Percentiles rank a stretch among this genome's conserved stretches.
phyloP scores from a whole-genome alignment of 1,140 invertebrate genomes.

The Trachymyrmex septentrionalis region DNA sequence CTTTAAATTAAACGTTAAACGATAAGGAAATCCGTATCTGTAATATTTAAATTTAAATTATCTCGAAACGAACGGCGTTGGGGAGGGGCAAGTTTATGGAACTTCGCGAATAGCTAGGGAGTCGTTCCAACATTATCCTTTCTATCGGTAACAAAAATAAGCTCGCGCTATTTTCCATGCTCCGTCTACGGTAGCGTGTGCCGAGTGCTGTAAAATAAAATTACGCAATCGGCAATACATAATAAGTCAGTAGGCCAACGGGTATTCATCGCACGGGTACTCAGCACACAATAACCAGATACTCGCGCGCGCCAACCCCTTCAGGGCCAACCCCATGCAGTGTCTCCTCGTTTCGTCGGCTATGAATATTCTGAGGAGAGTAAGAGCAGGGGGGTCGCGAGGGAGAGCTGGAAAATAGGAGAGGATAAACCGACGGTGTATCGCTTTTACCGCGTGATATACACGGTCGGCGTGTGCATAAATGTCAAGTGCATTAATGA shows the following conservation, averaged over 20 bases:
- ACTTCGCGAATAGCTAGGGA: conserved; percentile 20
- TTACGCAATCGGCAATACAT: conserved; percentile 35
- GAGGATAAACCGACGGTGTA: conserved; percentile 49
- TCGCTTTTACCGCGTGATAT: conserved; percentile 69
- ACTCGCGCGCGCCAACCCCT: neutral
- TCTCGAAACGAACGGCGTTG: neutral
- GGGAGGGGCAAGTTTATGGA: conserved; percentile 2
- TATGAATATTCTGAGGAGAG: conserved; percentile 64
- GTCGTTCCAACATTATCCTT: neutral
- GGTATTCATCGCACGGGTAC: neutral
- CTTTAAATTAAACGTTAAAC: neutral
- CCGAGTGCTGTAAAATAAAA: conserved; percentile 48
- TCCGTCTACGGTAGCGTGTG: conserved; percentile 10
- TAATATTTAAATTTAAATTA: conserved; percentile 44
- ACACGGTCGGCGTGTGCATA: conserved; percentile 76
- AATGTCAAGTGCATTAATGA: conserved; percentile 83
- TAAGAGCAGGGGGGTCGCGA: neutral
- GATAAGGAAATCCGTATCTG: neutral
- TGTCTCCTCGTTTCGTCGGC: conserved; percentile 16
- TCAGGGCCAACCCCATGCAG: neutral
- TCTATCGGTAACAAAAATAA: conserved; percentile 31
- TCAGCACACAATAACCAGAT: conserved; percentile 43
- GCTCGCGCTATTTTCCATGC: neutral
- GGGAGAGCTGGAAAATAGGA: conserved; percentile 58
- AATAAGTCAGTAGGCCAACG: conserved; percentile 36